Conservation (phyloP, 2,888 invertebrate genomes). For the Epirrhoe alternata region DNA sequence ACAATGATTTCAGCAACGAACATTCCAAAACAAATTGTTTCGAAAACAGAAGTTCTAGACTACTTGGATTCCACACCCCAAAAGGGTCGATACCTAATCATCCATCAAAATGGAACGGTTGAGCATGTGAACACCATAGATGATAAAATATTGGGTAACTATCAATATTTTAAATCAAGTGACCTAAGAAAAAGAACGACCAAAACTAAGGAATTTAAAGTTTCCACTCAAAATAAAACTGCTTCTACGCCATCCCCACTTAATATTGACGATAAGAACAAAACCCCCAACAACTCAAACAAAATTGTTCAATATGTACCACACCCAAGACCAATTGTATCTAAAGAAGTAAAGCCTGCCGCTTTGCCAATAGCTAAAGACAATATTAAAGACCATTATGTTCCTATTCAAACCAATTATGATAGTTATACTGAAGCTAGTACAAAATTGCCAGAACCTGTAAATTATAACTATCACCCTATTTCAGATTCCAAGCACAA, state of each 20-base stretch:
- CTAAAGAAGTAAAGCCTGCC: conserved; percentile 1
- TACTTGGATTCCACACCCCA: conserved; percentile 1
- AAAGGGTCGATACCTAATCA: conserved; percentile 6
- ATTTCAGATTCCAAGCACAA: neutral
- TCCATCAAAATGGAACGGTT: conserved; percentile 16
- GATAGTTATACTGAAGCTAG: neutral
- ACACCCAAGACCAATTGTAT: neutral
- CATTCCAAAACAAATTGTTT: conserved; percentile 3
- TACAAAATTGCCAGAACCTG: neutral
- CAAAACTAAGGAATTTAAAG: neutral
- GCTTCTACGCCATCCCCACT: neutral
- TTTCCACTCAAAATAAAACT: neutral
- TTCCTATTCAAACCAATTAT: neutral
- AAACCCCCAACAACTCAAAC: neutral
- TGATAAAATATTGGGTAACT: conserved; percentile 15
- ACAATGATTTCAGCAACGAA: neutral
- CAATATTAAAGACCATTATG: neutral
- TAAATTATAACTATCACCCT: conserved; percentile 1
- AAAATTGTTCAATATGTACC: neutral
- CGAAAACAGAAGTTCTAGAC: conserved; percentile 14
- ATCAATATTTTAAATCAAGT: conserved; percentile 13
- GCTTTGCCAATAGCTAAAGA: neutral
- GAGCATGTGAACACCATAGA: conserved; percentile 13
- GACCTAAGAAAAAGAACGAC: conserved; percentile 6
- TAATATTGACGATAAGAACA: neutral